A percentile compares a stretch with the other conserved stretches of the same genome.
Evolutionary conservation across 2,113 vertebrate genomes (phyloP).

Genomic region (Diadophis punctatus): DNA sequence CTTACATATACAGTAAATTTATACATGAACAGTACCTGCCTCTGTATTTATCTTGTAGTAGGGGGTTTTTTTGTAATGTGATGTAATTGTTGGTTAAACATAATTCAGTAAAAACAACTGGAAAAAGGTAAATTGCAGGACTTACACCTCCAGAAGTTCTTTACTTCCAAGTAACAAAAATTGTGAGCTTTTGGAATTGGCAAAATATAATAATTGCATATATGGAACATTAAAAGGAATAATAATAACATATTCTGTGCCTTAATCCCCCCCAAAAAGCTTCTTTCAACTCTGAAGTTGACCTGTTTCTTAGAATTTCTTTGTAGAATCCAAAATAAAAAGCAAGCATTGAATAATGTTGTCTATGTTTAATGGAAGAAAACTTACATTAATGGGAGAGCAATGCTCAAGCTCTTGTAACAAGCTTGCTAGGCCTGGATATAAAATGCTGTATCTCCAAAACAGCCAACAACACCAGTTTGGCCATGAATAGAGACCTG

Average conservation of each 20-base stretch:
- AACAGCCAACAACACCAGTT: background rate
- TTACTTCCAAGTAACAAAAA: background rate
- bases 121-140: background rate
- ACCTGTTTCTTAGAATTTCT: conserved; percentile 30
- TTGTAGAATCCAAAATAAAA: conserved; percentile 29
- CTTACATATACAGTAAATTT: background rate
- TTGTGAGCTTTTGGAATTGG: background rate
- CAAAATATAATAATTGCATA: background rate
- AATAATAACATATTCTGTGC: background rate
- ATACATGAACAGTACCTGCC: background rate
- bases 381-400: background rate
- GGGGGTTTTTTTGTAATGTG: background rate
- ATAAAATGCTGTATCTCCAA: background rate
- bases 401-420: background rate
- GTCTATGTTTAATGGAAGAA: background rate
- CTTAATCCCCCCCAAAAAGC: background rate
- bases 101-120: background rate
- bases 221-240: background rate
- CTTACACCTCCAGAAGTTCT: background rate
- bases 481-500: conserved; percentile 1
- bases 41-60: background rate
- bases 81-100: background rate
- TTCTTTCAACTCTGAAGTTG: too few species aligned
- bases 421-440: conserved; percentile 15
- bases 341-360: background rate